These are phyloP conservation scores for Drosophila littoralis DNA, from an alignment of 1,140 invertebrate genomes.

Conservation along the genomic window DNA sequence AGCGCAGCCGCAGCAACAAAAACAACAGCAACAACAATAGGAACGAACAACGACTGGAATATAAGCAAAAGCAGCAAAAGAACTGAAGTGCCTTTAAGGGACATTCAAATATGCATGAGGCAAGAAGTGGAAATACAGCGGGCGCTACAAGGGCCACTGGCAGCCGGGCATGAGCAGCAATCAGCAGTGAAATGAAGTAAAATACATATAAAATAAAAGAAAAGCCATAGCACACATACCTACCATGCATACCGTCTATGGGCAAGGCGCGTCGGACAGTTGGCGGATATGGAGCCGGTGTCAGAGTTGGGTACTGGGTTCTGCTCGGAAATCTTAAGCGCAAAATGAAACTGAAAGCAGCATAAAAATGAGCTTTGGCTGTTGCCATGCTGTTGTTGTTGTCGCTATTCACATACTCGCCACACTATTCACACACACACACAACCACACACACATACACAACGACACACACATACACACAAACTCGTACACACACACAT, in stretches of 20 bases:
- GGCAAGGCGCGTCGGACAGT: conserved; percentile 11
- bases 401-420: conserved; percentile 21
- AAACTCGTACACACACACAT: background rate
- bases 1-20: conserved; percentile 41
- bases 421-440: background rate
- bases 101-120: conserved; percentile 81
- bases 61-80: conserved; percentile 53
- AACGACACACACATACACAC: background rate
- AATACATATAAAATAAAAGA: conserved; percentile 76
- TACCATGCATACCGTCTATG: conserved; percentile 18
- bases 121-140: conserved; percentile 49
- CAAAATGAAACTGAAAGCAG: conserved; percentile 42
- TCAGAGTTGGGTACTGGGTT: background rate
- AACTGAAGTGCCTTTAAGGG: conserved; percentile 81
- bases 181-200: conserved; percentile 72
- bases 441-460: background rate
- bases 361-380: conserved; percentile 55
- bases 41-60: conserved; percentile 27
- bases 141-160: background rate
- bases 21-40: conserved; percentile 27
- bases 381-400: conserved; percentile 9
- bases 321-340: conserved; percentile 31
- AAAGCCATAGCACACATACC: conserved; percentile 55
- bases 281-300: background rate
- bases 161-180: conserved; percentile 16